Evolutionary conservation across 2,797 vertebrate species (phyloP).

Genomic region (Psittacula echo): DNA sequence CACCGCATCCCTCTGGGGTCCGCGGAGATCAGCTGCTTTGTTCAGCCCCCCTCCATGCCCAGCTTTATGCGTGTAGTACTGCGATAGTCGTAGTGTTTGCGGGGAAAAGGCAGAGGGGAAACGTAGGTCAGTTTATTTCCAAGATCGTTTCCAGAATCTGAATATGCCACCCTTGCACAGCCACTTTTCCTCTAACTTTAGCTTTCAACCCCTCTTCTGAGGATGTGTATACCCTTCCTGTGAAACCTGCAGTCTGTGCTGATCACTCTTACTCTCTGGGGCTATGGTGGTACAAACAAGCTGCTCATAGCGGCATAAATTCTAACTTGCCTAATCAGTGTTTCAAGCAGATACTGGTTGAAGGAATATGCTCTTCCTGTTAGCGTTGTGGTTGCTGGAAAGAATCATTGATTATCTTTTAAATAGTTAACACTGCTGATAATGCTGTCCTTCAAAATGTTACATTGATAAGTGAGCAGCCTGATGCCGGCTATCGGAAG

Average conservation of each 20-base stretch:
- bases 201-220: neutral
- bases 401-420: neutral
- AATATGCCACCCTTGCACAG: neutral
- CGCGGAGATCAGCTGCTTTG: neutral
- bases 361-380: neutral
- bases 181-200: neutral
- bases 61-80: neutral
- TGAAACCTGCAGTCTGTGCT: neutral
- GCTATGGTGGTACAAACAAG: neutral
- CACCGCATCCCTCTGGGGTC: neutral
- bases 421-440: neutral
- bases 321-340: neutral
- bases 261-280: neutral
- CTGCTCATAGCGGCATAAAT: neutral
- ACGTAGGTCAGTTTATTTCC: neutral
- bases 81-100: accelerated
- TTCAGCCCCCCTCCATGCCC: neutral
- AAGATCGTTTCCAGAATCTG: neutral
- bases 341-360: neutral
- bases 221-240: neutral
- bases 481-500: neutral
- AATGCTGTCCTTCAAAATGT: neutral
- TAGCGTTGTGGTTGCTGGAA: neutral
- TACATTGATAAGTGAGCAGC: neutral
- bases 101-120: neutral